Evolutionary conservation across 1,140 invertebrate species (phyloP).

Genomic region (Euwallacea similis): DNA sequence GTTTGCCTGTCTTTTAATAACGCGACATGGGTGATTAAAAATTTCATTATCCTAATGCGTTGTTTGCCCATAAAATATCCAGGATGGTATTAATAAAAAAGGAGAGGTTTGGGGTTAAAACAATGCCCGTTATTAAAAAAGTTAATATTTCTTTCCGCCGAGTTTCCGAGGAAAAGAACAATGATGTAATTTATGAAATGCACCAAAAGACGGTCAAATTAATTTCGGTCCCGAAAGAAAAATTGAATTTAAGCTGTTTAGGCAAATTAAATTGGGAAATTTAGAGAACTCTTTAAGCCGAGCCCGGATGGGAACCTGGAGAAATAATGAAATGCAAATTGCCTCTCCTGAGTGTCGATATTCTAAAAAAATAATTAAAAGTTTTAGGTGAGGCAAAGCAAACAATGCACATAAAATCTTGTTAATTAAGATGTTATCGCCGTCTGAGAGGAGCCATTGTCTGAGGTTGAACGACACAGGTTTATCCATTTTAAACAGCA

Average conservation of each 20-base stretch:
- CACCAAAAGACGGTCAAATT: slow-evolving; percentile 33
- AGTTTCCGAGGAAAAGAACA: slow-evolving; percentile 16
- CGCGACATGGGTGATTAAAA: too few species aligned
- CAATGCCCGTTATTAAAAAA: slow-evolving; percentile 33
- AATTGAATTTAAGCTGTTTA: slow-evolving; percentile 32
- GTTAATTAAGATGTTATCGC: too few species aligned
- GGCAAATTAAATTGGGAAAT: slow-evolving; percentile 27
- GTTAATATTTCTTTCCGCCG: slow-evolving; percentile 29
- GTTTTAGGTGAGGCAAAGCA: not conserved
- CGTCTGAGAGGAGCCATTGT: too few species aligned
- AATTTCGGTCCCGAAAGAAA: slow-evolving; percentile 23
- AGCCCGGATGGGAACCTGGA: not conserved
- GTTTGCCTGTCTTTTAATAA: too few species aligned
- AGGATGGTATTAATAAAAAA: slow-evolving; percentile 22
- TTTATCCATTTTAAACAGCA: too few species aligned
- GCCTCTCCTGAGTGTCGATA: slow-evolving; percentile 9
- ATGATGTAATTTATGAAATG: slow-evolving; percentile 33
- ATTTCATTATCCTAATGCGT: too few species aligned
- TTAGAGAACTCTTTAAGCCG: slow-evolving; percentile 20
- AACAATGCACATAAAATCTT: too few species aligned
- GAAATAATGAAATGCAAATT: slow-evolving; percentile 26
- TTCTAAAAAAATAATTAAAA: slow-evolving; percentile 17
- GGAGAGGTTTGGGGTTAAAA: slow-evolving; percentile 1
- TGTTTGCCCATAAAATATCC: too few species aligned
- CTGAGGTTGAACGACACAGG: too few species aligned